These are phyloP conservation scores for Sebastes taczanowskii DNA, from an alignment of 2,797 vertebrate genomes.

Conservation along the genomic window DNA sequence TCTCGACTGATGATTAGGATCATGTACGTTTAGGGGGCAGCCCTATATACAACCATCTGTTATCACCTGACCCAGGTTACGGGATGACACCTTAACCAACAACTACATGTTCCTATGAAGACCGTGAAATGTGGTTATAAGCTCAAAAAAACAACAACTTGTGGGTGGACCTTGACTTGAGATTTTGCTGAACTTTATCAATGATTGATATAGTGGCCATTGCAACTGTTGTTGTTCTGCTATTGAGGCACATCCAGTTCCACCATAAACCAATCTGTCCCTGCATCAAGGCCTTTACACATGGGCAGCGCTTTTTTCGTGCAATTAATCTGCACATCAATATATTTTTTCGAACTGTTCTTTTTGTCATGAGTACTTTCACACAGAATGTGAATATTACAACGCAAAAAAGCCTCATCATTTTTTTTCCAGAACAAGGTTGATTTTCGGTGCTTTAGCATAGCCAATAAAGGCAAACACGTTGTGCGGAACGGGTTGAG, in stretches of 20 bases:
- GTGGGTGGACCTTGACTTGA: not conserved
- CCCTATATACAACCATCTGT: not conserved
- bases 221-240: not conserved
- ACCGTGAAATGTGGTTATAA: not conserved
- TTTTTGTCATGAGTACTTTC: too few relatives aligned
- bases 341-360: too few relatives aligned
- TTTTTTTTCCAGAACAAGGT: too few relatives aligned
- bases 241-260: not conserved
- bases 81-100: not conserved
- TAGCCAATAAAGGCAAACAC: too few relatives aligned
- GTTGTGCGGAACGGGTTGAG: too few relatives aligned
- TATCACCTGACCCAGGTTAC: not conserved
- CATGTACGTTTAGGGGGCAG: too few relatives aligned
- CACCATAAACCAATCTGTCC: not conserved
- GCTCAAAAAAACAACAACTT: not conserved
- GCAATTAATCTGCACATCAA: not conserved
- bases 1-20: not conserved
- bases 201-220: too few relatives aligned
- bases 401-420: not conserved
- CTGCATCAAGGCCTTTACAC: not conserved
- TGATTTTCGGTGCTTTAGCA: too few relatives aligned
- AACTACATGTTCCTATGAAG: not conserved
- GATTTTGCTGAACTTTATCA: not conserved
- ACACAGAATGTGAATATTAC: not conserved
- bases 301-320: not conserved